Evolutionary conservation across 1,140 invertebrate species (phyloP).

Genomic region (Trichonephila inaurata): DNA sequence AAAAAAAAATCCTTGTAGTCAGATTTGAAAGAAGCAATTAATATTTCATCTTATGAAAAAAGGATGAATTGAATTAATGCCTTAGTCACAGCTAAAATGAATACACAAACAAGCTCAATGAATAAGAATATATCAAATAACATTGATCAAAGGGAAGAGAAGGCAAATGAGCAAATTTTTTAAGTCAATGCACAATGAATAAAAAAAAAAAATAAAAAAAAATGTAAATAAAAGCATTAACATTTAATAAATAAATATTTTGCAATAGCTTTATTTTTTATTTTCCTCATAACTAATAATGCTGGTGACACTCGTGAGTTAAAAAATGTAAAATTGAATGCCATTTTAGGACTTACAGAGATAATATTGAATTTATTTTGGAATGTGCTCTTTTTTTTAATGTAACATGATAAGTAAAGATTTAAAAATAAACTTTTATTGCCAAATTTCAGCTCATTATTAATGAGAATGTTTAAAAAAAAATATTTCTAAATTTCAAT

Average conservation of each 20-base stretch:
- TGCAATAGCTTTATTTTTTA: neutral
- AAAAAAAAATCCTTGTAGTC: too few species aligned
- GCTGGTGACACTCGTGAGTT: neutral
- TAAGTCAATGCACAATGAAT: neutral
- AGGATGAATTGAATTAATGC: too few species aligned
- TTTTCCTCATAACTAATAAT: neutral
- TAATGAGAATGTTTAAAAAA: too few species aligned
- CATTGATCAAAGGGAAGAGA: neutral
- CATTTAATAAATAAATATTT: neutral
- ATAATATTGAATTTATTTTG: too few species aligned
- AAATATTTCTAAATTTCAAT: too few species aligned
- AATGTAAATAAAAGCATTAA: neutral
- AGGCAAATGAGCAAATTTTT: neutral
- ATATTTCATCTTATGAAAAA: too few species aligned
- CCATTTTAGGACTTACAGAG: too few species aligned
- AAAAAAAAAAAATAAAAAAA: neutral
- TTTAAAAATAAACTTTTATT: too few species aligned
- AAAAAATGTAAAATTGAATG: neutral
- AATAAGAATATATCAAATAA: neutral
- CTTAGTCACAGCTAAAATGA: neutral
- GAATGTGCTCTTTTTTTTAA: too few species aligned
- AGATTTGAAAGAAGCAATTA: too few species aligned
- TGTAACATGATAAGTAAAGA: too few species aligned
- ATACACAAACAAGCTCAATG: neutral
- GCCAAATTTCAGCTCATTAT: too few species aligned